phyloP scores from a whole-genome alignment of 2,113 vertebrate species.

The Boulengeromyrus knoepffleri region DNA sequence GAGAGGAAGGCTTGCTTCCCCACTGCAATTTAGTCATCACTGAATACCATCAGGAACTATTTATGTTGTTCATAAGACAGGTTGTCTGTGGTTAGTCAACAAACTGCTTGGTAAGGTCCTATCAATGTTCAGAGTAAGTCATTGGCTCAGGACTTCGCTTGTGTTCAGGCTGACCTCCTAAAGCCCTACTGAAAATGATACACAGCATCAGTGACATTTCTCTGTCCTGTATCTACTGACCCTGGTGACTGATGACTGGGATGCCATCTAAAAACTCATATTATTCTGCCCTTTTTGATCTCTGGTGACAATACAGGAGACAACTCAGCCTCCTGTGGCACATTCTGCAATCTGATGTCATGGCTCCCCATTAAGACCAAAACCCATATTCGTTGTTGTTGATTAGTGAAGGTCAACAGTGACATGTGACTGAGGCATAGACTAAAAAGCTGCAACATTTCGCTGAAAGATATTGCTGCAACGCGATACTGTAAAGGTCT shows the following conservation, averaged over 20 bases:
- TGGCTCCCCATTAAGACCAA: not conserved
- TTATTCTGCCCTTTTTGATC: conserved; percentile 31
- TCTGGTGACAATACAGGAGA: conserved; percentile 38
- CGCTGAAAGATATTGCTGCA: not conserved
- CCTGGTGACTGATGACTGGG: conserved; percentile 45
- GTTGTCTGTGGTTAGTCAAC: conserved; percentile 2
- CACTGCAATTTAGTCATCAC: not conserved
- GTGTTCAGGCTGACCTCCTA: conserved; percentile 9
- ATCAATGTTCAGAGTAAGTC: not conserved
- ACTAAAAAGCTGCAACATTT: not conserved
- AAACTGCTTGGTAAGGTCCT: not conserved
- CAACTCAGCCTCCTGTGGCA: conserved; percentile 19
- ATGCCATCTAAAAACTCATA: conserved; percentile 35
- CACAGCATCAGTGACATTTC: conserved; percentile 31
- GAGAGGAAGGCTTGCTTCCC: not conserved
- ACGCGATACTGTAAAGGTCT: not conserved
- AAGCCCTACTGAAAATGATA: conserved; percentile 27
- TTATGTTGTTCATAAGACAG: conserved; percentile 8
- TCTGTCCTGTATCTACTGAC: conserved; percentile 32
- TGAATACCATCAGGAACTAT: not conserved
- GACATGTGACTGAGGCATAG: not conserved
- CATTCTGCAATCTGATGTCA: not conserved
- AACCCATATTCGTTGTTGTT: not conserved
- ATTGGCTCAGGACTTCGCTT: conserved; percentile 22
- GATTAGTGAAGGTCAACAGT: conserved; percentile 3